These are phyloP conservation scores for Copsychus sechellarum DNA, from an alignment of 2,113 vertebrate genomes.

Conservation along the genomic window DNA sequence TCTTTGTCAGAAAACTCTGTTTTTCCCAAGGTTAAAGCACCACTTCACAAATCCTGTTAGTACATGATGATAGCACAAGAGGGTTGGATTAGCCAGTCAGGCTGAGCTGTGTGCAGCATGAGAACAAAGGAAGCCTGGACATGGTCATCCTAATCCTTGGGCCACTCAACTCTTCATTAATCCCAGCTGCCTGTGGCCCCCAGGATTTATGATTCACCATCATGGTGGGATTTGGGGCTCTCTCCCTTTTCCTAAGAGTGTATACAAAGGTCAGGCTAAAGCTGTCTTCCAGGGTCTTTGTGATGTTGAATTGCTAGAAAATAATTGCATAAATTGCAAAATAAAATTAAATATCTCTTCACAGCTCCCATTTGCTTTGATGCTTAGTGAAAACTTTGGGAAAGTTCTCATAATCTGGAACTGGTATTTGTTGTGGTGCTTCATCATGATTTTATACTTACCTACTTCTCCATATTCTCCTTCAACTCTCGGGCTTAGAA, in stretches of 20 bases:
- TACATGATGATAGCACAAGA: background rate
- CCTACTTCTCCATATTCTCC: background rate
- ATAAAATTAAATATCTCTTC: background rate
- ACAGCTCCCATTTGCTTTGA: background rate
- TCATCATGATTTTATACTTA: background rate
- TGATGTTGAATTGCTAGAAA: background rate
- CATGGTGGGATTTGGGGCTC: background rate
- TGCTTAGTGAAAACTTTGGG: background rate
- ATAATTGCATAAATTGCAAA: background rate
- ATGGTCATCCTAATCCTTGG: background rate
- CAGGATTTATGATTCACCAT: constrained; percentile 20
- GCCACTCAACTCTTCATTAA: background rate
- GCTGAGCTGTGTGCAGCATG: background rate
- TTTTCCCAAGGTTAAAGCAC: background rate
- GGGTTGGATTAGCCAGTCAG: background rate
- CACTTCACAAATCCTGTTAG: background rate
- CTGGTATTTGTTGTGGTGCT: background rate
- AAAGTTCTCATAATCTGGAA: background rate
- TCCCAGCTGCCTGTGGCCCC: background rate
- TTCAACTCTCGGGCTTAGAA: background rate
- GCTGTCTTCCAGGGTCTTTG: background rate
- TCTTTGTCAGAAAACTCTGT: background rate
- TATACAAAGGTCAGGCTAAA: background rate
- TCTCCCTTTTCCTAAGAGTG: background rate
- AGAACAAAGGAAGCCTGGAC: background rate